Evolutionary conservation across 2,797 vertebrate genomes (phyloP).

Genomic region (Pseudomugil tenellus): DNA sequence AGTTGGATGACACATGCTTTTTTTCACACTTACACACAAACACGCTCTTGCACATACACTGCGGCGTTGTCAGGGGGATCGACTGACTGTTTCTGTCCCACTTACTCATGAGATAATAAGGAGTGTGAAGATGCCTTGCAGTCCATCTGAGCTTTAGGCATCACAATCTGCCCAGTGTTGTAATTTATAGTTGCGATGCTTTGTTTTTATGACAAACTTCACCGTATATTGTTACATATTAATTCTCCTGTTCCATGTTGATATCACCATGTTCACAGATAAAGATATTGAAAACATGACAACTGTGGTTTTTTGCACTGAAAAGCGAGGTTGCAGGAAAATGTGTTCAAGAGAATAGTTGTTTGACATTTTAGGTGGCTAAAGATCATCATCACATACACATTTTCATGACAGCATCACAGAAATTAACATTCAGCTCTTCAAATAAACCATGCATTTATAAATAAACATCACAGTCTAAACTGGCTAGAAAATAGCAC

Average conservation of each 20-base stretch:
- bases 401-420: no score
- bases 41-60: not conserved
- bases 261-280: not conserved
- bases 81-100: not conserved
- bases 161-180: not conserved
- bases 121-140: slow-evolving; percentile 11
- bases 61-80: slow-evolving; percentile 3
- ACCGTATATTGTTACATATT: not conserved
- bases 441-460: not conserved
- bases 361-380: no score
- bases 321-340: not conserved
- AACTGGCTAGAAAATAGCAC: no score
- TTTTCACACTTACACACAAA: slow-evolving; percentile 9
- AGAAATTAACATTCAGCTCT: not conserved
- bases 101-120: slow-evolving; percentile 18
- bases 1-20: not conserved
- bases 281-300: no score
- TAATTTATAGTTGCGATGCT: not conserved
- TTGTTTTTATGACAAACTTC: not conserved
- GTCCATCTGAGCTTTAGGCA: slow-evolving; percentile 1
- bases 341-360: not conserved
- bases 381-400: not conserved
- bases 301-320: no score
- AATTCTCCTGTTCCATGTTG: not conserved
- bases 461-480: no score